phyloP scores from a whole-genome alignment of 2,888 invertebrate genomes.

The Napeogenes inachia region DNA sequence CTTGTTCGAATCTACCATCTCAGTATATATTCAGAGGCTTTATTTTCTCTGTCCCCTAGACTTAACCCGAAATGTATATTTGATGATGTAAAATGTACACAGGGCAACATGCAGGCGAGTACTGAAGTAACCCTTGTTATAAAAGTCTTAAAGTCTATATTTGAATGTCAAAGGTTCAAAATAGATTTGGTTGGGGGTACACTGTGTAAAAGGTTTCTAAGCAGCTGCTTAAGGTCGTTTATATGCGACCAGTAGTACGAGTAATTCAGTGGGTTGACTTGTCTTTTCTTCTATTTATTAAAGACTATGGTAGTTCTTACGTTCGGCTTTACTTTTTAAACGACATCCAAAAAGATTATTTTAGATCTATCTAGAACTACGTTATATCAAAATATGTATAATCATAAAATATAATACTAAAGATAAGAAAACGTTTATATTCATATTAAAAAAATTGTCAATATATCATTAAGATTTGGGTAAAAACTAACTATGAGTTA shows the following conservation, averaged over 20 bases:
- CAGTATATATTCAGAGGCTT: constrained; percentile 57
- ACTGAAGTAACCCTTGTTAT: background rate
- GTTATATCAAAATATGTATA: no score
- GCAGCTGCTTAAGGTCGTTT: constrained; percentile 51
- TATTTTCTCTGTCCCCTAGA: constrained; percentile 37
- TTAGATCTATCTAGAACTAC: no score
- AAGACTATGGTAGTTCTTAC: background rate
- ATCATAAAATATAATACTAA: no score
- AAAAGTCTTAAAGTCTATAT: constrained; percentile 31
- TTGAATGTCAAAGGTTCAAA: background rate
- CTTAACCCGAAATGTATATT: constrained; percentile 69
- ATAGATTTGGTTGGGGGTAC: constrained; percentile 19
- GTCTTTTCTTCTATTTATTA: constrained; percentile 42
- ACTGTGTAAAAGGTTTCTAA: constrained; percentile 47
- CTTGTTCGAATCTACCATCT: constrained; percentile 20
- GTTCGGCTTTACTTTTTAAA: background rate
- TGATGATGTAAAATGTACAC: constrained; percentile 64
- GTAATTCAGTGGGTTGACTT: constrained; percentile 41
- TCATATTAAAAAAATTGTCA: no score
- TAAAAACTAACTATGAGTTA: no score
- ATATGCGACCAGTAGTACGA: constrained; percentile 45
- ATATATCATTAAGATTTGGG: no score
- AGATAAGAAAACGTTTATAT: no score
- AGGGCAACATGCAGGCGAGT: constrained; percentile 42
- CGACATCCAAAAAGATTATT: no score